Percentiles rank a stretch among this genome's conserved stretches.
Evolutionary conservation across 2,113 vertebrate genomes (phyloP).

Genomic region (Bubo scandiacus): DNA sequence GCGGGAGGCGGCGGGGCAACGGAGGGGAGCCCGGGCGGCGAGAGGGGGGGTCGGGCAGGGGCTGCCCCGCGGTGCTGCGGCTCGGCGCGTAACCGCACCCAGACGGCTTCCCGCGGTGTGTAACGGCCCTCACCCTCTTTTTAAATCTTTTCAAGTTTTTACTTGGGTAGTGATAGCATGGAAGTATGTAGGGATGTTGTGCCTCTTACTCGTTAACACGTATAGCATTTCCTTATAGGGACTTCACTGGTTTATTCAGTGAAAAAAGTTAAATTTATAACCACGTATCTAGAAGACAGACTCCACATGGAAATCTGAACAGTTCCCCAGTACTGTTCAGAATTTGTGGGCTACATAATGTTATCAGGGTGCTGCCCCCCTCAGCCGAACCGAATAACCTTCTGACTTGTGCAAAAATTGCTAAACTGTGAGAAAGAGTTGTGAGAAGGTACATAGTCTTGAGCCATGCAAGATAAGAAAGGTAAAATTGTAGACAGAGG

Average conservation of each 20-base stretch:
- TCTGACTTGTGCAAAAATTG: not conserved
- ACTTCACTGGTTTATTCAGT: not conserved
- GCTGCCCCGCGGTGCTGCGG: too few relatives aligned
- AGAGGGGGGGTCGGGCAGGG: too few relatives aligned
- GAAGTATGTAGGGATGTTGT: not conserved
- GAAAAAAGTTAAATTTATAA: not conserved
- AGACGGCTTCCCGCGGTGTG: fast-evolving
- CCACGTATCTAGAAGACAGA: not conserved
- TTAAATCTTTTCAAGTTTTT: not conserved
- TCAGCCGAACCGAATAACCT: not conserved
- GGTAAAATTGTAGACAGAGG: not conserved
- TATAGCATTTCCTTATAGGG: not conserved
- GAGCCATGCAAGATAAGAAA: not conserved
- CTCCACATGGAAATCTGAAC: not conserved
- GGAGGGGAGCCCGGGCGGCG: too few relatives aligned
- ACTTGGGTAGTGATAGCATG: too few relatives aligned
- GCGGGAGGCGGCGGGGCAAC: too few relatives aligned
- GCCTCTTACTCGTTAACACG: too few relatives aligned
- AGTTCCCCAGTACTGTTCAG: fast-evolving
- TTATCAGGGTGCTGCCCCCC: not conserved
- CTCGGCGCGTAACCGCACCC: too few relatives aligned
- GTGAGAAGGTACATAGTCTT: not conserved
- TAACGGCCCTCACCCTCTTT: fast-evolving
- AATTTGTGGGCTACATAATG: fast-evolving
- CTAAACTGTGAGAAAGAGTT: too few relatives aligned